Conservation (phyloP, 2,113 vertebrate genomes). For the Ia io region DNA sequence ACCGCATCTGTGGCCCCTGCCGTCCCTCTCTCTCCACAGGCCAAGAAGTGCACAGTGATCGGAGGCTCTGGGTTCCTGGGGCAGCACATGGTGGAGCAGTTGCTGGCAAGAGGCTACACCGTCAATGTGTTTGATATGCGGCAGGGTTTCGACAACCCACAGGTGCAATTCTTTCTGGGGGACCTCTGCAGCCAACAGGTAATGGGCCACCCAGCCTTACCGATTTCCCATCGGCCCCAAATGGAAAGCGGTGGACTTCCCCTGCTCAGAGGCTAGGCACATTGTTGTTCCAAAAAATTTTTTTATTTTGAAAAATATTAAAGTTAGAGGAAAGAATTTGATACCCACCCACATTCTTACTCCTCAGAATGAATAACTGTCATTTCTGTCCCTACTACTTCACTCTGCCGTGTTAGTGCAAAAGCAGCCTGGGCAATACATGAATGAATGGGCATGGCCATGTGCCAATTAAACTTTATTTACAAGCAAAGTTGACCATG, state of each 20-base stretch:
- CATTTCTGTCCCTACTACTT: not conserved
- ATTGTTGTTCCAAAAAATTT: not conserved
- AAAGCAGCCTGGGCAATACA: not conserved
- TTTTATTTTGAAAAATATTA: not conserved
- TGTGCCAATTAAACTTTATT: not conserved
- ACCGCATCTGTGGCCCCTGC: not conserved
- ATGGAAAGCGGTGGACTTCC: not conserved
- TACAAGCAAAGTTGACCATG: not conserved
- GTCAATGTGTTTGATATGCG: conserved; percentile 95
- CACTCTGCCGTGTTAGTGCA: not conserved
- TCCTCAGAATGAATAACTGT: not conserved
- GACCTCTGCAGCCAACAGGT: conserved; percentile 94
- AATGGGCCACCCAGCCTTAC: not conserved
- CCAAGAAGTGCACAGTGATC: conserved; percentile 90
- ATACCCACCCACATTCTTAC: not conserved
- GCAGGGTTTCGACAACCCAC: conserved; percentile 85
- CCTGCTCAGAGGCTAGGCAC: not conserved
- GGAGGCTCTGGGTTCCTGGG: conserved; percentile 96
- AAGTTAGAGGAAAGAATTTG: not conserved
- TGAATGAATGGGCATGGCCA: not conserved
- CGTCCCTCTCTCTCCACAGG: conserved; percentile 76
- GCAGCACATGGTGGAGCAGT: conserved; percentile 92
- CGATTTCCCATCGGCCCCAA: not conserved
- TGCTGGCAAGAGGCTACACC: conserved; percentile 88
- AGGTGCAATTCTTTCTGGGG: conserved; percentile 90